Conservation (phyloP, 2,113 vertebrate species). For the Ifrita kowaldi region DNA sequence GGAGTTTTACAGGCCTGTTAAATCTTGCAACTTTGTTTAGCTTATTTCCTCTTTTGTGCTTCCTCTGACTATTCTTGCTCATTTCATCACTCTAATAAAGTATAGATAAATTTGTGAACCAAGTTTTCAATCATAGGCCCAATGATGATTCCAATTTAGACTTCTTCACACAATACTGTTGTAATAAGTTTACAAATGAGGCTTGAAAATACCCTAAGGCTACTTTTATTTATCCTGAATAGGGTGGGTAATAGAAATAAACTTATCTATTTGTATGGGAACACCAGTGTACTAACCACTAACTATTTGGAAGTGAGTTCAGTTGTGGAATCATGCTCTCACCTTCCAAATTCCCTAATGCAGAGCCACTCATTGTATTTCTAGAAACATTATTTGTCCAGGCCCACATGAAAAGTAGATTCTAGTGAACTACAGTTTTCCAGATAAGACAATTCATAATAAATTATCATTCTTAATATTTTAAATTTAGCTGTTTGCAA, state of each 20-base stretch:
- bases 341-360: background rate
- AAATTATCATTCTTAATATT: background rate
- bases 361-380: background rate
- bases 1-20: background rate
- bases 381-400: background rate
- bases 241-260: slow-evolving; percentile 19
- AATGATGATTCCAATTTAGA: slow-evolving; percentile 23
- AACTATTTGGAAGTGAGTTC: background rate
- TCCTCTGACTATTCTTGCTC: background rate
- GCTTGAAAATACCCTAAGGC: slow-evolving; percentile 16
- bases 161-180: background rate
- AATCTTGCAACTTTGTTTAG: background rate
- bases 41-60: background rate
- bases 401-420: background rate
- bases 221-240: slow-evolving; percentile 18
- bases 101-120: background rate
- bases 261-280: background rate
- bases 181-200: slow-evolving; percentile 24
- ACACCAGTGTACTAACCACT: background rate
- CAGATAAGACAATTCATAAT: background rate
- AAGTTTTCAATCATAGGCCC: background rate
- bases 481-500: background rate
- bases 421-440: background rate
- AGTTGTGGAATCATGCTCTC: background rate
- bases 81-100: background rate